phyloP scores from a whole-genome alignment of 2,888 invertebrate genomes.

The Drosophila birchii region DNA sequence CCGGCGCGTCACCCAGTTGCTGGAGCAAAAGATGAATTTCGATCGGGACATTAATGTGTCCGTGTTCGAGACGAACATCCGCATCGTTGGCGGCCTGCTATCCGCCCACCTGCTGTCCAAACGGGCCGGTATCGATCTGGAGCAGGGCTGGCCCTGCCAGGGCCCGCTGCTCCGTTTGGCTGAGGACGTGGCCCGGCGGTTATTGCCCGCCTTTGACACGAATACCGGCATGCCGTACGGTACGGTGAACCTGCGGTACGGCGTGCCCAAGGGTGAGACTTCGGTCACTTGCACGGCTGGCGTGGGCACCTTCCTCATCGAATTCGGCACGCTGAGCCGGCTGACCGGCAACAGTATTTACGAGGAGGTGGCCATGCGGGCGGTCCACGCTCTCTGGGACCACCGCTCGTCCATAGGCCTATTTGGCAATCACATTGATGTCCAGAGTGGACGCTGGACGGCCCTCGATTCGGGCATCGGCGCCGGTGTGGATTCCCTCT shows the following conservation, averaged over 20 bases:
- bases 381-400: conserved; percentile 94
- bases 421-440: conserved; percentile 98
- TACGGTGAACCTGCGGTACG: conserved; percentile 95
- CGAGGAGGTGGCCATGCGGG: conserved; percentile 97
- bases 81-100: conserved; percentile 95
- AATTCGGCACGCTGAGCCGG: conserved; percentile 97
- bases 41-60: conserved; percentile 99
- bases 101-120: conserved; percentile 97
- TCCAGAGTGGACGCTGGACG: conserved; percentile 97
- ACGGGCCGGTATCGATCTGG: conserved; percentile 91
- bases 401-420: conserved; percentile 94
- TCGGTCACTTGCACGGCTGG: conserved; percentile 99
- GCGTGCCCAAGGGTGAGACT: conserved; percentile 97
- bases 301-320: conserved; percentile 97
- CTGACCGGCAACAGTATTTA: conserved; percentile 97
- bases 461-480: conserved; percentile 99
- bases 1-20: conserved; percentile 92
- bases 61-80: conserved; percentile 99
- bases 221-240: conserved; percentile 99
- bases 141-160: conserved; percentile 98
- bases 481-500: conserved; percentile 98
- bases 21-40: conserved; percentile 92
- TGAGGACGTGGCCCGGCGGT: conserved; percentile 95
- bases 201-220: conserved; percentile 96
- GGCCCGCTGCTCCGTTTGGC: conserved; percentile 97